Evolutionary conservation across 2,113 vertebrate species (phyloP), one percentile per base, ranked within the genome.

Genomic region (Trochalopteron elliotii): DNA sequence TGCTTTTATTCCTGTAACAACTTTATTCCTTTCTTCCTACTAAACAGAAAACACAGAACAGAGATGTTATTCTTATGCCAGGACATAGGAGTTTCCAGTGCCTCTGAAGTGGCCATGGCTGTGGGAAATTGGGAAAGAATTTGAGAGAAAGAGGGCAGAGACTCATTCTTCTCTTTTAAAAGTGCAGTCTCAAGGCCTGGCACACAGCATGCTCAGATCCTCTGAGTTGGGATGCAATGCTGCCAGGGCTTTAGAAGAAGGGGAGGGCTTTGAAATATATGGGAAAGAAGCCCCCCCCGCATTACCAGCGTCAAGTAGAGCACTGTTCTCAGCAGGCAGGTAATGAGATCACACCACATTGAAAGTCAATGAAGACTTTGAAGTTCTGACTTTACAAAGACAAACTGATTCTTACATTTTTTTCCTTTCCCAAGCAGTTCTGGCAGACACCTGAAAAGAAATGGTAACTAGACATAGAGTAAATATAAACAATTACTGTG

Each of bases 401-500:
- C 53, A 88, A 91, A 83, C 53, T 63, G 42, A 77, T 90, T 87
- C 72, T 90, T 82, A 74, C 17, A 80, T 44, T n/a, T 76, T 40
- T 78, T 57, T 93, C 50, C 44, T 93, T 93, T 82, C 35, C 81
- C 65, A 42, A 82, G 81, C 76, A 63, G 81, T 95, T 96, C 83
- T 90, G 90, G 72, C 82, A 91, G 67, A 78, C 59, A 89, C 68
- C 80, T 92, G 84, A 92, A 89, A 96, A 90, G 81, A 92, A 95
- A 86, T 49, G 76, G 72, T 94, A 96, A 97, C 90, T 94, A 96
- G 94, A 95, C 10, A 0, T 19, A 95, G 89, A 96, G 72, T 95
- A 97, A 97, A 96, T 90, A 95, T 71, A 93, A 96, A 96, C 95
- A 96, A 96, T 96, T 95, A 96, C 83, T 79, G 81, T 85, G 74